phyloP scores from a whole-genome alignment of 2,113 vertebrate species.

The Leptobrachium leishanense region DNA sequence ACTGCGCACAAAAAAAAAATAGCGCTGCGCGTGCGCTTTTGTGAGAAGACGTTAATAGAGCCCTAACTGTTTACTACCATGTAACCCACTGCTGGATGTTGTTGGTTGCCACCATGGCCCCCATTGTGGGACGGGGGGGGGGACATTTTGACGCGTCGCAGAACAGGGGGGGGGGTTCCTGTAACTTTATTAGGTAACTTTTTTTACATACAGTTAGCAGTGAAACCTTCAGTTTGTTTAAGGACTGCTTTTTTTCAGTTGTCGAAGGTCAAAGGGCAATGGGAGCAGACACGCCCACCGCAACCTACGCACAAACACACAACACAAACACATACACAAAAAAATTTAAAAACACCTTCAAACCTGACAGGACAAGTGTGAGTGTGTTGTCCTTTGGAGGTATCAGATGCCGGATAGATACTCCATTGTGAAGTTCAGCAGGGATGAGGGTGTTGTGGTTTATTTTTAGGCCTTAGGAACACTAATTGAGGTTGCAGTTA shows the following conservation, averaged over 20 bases:
- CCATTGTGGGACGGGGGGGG: no score
- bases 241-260: slow-evolving; percentile 18
- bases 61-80: no score
- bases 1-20: no score
- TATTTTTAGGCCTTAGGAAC: background rate
- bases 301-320: no score
- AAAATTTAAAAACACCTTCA: background rate
- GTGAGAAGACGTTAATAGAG: no score
- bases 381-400: background rate
- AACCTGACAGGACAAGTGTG: background rate
- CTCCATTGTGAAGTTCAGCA: background rate
- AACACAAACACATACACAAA: no score
- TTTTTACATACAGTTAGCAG: background rate
- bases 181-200: no score
- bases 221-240: slow-evolving; percentile 25
- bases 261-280: slow-evolving; percentile 24
- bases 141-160: no score
- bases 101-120: no score
- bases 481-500: background rate
- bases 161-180: no score
- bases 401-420: background rate
- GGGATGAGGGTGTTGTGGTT: background rate
- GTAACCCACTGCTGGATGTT: no score
- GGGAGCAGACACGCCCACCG: background rate
- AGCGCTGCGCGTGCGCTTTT: no score